These are phyloP conservation scores for Sycobia sp. DNA, from an alignment of 1,140 invertebrate species.

Conservation along the genomic window DNA sequence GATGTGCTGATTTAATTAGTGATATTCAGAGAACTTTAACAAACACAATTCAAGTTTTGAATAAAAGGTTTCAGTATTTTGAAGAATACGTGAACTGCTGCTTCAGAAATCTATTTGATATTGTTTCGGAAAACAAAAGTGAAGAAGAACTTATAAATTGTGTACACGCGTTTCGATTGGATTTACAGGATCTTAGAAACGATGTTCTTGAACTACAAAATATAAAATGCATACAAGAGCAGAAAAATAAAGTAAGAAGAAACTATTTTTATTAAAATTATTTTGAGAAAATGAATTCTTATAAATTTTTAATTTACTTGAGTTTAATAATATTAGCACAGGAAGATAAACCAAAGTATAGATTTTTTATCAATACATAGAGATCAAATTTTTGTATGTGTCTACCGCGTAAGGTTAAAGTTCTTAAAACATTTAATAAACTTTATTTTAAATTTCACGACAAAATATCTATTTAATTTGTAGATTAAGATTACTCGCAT, in stretches of 20 bases:
- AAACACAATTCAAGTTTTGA: not conserved
- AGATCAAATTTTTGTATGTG: no score
- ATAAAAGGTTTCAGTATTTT: not conserved
- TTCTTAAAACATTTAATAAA: no score
- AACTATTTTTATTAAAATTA: no score
- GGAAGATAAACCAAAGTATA: no score
- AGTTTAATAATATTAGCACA: no score
- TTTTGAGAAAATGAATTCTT: no score
- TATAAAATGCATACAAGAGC: not conserved
- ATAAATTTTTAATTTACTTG: no score
- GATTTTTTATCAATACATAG: no score
- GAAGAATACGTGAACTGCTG: constrained; percentile 15
- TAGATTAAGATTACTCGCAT: no score
- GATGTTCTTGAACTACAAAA: not conserved
- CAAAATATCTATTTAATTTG: no score
- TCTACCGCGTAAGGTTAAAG: no score
- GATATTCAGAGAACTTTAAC: not conserved
- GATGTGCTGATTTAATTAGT: not conserved
- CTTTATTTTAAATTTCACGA: no score
- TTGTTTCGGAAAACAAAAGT: not conserved
- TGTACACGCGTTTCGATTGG: constrained; percentile 48
- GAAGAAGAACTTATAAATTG: constrained; percentile 46
- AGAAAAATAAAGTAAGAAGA: constrained; percentile 39
- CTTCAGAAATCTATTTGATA: constrained; percentile 3
- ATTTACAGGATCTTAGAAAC: constrained; percentile 43